These are phyloP conservation scores for Cyanoderma ruficeps DNA, from an alignment of 2,113 vertebrate species.

Conservation along the genomic window DNA sequence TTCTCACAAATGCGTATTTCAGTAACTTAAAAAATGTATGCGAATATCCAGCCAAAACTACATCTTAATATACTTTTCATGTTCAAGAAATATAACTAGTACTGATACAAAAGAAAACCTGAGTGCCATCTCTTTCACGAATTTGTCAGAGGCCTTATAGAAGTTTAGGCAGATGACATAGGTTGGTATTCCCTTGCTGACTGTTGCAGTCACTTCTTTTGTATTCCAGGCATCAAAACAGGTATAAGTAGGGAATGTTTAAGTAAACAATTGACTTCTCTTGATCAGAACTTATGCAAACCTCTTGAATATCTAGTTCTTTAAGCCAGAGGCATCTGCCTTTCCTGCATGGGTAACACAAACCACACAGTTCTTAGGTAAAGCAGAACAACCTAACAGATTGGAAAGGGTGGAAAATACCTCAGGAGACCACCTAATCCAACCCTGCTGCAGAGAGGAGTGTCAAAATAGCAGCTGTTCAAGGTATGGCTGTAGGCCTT, in stretches of 20 bases:
- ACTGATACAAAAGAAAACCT: background rate
- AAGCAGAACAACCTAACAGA: background rate
- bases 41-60: background rate
- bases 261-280: background rate
- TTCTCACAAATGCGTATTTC: background rate
- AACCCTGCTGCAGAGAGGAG: background rate
- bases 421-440: background rate
- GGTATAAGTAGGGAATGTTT: background rate
- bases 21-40: background rate
- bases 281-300: background rate
- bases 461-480: background rate
- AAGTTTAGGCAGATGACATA: background rate
- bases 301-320: background rate
- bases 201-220: background rate
- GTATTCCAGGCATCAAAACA: background rate
- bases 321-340: background rate
- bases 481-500: background rate
- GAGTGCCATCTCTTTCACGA: background rate
- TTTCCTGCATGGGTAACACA: background rate
- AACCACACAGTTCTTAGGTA: background rate
- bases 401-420: background rate
- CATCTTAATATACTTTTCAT: background rate
- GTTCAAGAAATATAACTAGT: background rate
- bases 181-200: background rate
- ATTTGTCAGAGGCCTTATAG: background rate